phyloP scores from a whole-genome alignment of 2,888 invertebrate species.

The Pyrrhia umbra region DNA sequence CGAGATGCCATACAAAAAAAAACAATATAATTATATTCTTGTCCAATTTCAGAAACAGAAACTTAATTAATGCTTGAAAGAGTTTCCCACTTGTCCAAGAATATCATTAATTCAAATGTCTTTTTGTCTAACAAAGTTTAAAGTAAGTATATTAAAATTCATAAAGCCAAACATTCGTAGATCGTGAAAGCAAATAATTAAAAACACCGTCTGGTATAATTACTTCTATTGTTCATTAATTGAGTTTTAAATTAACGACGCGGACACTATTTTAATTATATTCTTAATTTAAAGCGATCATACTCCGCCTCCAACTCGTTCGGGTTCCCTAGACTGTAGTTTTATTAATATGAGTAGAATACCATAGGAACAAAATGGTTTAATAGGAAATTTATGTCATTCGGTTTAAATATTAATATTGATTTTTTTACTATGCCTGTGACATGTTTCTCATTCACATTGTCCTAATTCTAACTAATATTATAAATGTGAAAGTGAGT shows the following conservation, averaged over 20 bases:
- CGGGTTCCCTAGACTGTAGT: background rate
- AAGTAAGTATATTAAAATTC: background rate
- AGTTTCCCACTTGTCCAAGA: no score
- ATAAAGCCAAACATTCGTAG: background rate
- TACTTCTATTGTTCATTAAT: slow-evolving; percentile 25
- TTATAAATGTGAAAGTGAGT: no score
- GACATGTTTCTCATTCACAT: no score
- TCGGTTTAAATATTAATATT: no score
- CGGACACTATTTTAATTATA: slow-evolving; percentile 15
- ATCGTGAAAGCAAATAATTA: slow-evolving; percentile 20
- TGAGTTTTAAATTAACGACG: slow-evolving; percentile 3
- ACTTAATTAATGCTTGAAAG: background rate
- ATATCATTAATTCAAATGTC: no score
- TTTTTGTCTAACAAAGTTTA: background rate
- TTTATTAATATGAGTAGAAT: background rate
- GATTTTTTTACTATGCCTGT: no score
- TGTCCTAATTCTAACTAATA: no score
- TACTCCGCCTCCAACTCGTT: no score
- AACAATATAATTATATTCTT: no score
- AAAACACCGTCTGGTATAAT: slow-evolving; percentile 25
- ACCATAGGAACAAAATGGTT: background rate
- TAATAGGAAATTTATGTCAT: no score
- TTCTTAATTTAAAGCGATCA: background rate
- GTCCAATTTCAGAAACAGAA: no score
- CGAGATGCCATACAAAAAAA: no score